Conservation (phyloP, 2,113 vertebrate genomes). For the Lagopus leucura region DNA sequence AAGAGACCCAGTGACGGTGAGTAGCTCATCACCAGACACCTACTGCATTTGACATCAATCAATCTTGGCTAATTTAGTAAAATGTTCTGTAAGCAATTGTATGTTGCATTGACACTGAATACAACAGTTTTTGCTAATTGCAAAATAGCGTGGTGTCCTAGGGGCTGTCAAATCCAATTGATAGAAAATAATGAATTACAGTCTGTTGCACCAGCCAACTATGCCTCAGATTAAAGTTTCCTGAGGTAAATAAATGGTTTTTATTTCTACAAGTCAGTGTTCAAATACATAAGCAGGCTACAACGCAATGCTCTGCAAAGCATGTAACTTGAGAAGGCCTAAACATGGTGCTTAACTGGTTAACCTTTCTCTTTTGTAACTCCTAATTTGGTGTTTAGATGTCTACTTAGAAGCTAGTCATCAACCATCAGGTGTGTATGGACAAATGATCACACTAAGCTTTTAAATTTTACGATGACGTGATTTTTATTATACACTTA, state of each 20-base stretch:
- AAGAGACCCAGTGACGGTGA: neutral
- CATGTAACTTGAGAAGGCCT: neutral
- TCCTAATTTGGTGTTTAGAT: neutral
- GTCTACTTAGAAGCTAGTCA: neutral
- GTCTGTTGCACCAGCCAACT: neutral
- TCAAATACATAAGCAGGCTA: neutral
- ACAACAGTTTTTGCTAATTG: conserved; percentile 29
- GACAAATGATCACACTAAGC: neutral
- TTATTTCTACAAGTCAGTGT: neutral
- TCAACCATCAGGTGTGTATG: neutral
- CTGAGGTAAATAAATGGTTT: neutral
- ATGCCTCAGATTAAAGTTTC: neutral
- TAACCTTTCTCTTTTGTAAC: neutral
- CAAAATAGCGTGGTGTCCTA: neutral
- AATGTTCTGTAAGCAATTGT: neutral
- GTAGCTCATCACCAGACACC: neutral
- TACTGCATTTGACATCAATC: neutral
- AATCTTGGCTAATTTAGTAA: neutral
- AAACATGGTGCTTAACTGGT: neutral
- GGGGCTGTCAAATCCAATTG: neutral
- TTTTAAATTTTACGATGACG: neutral
- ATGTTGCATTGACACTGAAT: neutral
- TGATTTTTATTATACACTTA: neutral
- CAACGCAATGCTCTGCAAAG: neutral
- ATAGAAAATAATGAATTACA: conserved; percentile 15